phyloP scores from a whole-genome alignment of 2,113 vertebrate species.

The Tenebrosternarchus preto region DNA sequence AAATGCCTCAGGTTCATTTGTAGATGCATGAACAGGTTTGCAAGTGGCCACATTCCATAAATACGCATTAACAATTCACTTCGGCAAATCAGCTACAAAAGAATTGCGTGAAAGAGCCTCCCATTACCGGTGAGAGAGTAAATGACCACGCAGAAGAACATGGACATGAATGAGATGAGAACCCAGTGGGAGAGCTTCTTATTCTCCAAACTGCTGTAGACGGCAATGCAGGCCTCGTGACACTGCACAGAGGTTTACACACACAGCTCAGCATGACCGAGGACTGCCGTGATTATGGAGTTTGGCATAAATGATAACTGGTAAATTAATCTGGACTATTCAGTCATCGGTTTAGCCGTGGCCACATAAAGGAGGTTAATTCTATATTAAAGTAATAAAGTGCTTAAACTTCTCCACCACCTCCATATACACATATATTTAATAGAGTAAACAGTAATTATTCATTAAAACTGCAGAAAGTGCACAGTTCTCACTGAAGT shows the following conservation, averaged over 20 bases:
- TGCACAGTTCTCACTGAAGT: no score
- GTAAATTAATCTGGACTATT: background rate
- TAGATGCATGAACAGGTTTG: background rate
- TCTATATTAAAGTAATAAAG: no score
- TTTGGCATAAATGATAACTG: background rate
- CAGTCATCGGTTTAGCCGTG: no score
- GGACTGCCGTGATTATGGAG: background rate
- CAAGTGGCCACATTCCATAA: background rate
- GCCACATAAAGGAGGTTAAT: no score
- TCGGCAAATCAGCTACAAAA: background rate
- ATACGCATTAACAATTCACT: background rate
- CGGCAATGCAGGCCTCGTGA: conserved; percentile 86
- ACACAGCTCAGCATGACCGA: background rate
- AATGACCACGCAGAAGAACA: conserved; percentile 89
- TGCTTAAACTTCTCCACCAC: no score
- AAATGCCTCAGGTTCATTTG: no score
- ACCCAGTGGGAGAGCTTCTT: conserved; percentile 86
- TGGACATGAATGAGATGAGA: conserved; percentile 80
- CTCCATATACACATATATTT: no score
- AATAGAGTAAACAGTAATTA: no score
- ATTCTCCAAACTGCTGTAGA: conserved; percentile 91
- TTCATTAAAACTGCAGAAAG: no score
- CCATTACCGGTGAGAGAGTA: conserved; percentile 90
- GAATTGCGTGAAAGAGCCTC: background rate
- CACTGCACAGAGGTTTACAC: conserved; percentile 74